Conservation (phyloP, 2,888 invertebrate species). For the Dynastes tityus region DNA sequence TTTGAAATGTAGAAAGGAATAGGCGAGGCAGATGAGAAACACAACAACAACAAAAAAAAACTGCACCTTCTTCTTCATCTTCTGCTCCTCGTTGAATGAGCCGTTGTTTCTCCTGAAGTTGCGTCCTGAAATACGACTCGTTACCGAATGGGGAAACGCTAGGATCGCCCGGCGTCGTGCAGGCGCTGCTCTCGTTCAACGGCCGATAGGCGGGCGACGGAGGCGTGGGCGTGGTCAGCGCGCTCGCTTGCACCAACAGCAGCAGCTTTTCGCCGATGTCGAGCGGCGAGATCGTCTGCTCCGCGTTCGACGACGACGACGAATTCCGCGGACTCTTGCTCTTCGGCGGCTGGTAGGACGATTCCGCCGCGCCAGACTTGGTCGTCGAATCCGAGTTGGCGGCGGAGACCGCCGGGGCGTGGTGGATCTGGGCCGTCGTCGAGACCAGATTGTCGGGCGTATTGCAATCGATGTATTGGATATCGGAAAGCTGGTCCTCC, state of each 20-base stretch:
- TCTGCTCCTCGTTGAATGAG: no score
- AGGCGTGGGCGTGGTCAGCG: slow-evolving; percentile 65
- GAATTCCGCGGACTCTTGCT: slow-evolving; percentile 68
- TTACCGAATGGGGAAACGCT: slow-evolving; percentile 64
- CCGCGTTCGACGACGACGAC: slow-evolving; percentile 54
- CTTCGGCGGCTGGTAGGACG: slow-evolving; percentile 67
- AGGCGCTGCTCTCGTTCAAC: slow-evolving; percentile 64
- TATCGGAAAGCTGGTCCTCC: slow-evolving; percentile 84
- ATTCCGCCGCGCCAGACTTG: slow-evolving; percentile 4
- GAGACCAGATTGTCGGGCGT: slow-evolving; percentile 76
- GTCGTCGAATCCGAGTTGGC: no score
- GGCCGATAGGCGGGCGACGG: slow-evolving; percentile 67
- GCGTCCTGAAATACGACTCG: slow-evolving; percentile 68
- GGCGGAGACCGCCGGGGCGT: neutral
- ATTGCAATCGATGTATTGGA: slow-evolving; percentile 87
- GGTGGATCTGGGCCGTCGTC: slow-evolving; percentile 63
- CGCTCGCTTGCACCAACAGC: slow-evolving; percentile 58
- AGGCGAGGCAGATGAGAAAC: neutral
- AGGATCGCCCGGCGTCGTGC: slow-evolving; percentile 63
- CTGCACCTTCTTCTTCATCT: neutral
- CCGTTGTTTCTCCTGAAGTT: neutral
- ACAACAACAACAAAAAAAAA: neutral
- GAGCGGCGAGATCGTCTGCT: slow-evolving; percentile 64
- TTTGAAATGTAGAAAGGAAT: neutral
- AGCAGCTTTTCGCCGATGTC: slow-evolving; percentile 63